Evolutionary conservation across 2,888 invertebrate genomes (phyloP).

Genomic region (Mesorhabditis spiculigera): DNA sequence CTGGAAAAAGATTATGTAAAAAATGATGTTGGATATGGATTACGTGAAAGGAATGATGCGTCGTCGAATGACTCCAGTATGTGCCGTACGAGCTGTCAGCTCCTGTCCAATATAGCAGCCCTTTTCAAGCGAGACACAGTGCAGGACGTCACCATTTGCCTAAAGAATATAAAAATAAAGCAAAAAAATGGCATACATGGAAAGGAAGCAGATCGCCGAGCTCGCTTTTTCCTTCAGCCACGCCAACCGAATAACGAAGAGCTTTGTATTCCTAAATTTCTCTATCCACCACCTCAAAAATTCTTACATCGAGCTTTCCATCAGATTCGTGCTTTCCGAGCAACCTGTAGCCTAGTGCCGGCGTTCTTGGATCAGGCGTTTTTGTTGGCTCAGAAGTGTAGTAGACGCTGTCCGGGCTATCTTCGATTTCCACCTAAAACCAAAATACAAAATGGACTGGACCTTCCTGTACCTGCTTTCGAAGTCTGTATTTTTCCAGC

Average conservation of each 20-base stretch:
- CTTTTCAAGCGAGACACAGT: constrained; percentile 62
- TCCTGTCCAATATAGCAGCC: constrained; percentile 99
- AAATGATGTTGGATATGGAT: background rate
- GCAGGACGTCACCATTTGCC: constrained; percentile 78
- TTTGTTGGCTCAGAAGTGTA: constrained; percentile 9
- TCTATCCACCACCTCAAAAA: background rate
- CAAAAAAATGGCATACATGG: constrained; percentile 22
- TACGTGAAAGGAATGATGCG: constrained; percentile 32
- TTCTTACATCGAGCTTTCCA: constrained; percentile 1
- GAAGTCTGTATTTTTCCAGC: constrained; percentile 41
- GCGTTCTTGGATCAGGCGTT: constrained; percentile 37
- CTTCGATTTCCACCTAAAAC: constrained; percentile 19
- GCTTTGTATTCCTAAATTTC: constrained; percentile 21
- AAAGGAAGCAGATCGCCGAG: constrained; percentile 29
- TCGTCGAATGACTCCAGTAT: constrained; percentile 71
- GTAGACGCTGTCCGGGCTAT: constrained; percentile 18
- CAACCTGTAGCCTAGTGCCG: constrained; percentile 36
- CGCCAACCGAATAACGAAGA: constrained; percentile 20
- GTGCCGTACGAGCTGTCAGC: constrained; percentile 86
- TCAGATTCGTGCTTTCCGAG: constrained; percentile 20
- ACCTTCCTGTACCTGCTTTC: constrained; percentile 28
- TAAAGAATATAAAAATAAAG: constrained; percentile 11
- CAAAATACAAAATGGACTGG: background rate
- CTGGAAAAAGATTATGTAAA: background rate
- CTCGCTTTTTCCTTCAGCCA: constrained; percentile 32